Evolutionary conservation across 2,888 invertebrate species (phyloP).

Genomic region (Clepsis dumicolana): DNA sequence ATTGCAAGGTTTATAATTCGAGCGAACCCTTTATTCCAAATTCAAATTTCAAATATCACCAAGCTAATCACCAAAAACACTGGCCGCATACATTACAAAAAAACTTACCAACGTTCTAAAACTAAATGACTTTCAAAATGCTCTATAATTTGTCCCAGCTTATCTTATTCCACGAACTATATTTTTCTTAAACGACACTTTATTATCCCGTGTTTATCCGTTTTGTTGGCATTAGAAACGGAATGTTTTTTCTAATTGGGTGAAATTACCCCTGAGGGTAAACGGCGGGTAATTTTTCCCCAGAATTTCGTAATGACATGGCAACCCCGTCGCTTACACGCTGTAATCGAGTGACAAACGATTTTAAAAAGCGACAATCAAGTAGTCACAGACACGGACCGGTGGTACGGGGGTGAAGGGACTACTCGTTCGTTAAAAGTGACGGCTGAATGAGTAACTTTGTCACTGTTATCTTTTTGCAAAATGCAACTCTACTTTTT

Average conservation of each 20-base stretch:
- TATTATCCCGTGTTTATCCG: conserved; percentile 80
- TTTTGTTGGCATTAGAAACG: conserved; percentile 79
- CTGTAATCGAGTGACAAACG: conserved; percentile 83
- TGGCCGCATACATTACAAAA: conserved; percentile 33
- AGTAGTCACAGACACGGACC: conserved; percentile 45
- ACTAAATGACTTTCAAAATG: conserved; percentile 60
- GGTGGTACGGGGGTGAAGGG: conserved; percentile 38
- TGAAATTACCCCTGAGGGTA: conserved; percentile 63
- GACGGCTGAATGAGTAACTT: not conserved
- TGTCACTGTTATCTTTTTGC: not conserved
- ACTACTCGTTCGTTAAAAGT: conserved; percentile 13
- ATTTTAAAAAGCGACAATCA: conserved; percentile 74
- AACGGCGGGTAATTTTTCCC: conserved; percentile 79
- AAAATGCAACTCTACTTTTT: no score
- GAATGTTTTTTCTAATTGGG: conserved; percentile 71
- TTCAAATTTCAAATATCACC: conserved; percentile 24
- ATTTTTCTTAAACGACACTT: conserved; percentile 85
- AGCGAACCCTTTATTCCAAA: not conserved
- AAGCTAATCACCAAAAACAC: conserved; percentile 28
- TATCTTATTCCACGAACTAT: conserved; percentile 66
- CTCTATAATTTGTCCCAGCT: conserved; percentile 64
- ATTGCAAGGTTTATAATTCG: not conserved
- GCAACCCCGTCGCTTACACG: conserved; percentile 73
- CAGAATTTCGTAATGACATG: conserved; percentile 76
- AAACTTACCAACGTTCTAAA: conserved; percentile 31